These are phyloP conservation scores for Petromus typicus DNA, from an alignment of 2,113 vertebrate genomes.

Conservation along the genomic window DNA sequence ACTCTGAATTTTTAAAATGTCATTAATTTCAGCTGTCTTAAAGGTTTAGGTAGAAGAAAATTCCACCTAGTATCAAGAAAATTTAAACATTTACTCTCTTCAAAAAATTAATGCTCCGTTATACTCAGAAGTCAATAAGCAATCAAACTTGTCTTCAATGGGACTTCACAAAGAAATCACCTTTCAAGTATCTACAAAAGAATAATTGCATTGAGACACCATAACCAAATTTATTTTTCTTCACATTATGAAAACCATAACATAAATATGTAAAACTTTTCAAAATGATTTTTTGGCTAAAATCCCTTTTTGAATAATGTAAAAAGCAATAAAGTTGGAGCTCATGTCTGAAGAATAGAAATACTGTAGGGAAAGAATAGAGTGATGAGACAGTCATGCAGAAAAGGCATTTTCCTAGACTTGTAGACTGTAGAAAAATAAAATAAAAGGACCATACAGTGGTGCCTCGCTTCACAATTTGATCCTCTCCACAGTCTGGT, in stretches of 20 bases:
- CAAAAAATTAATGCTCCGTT: not conserved
- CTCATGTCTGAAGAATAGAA: slow-evolving; percentile 41
- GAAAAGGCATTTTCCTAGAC: not conserved
- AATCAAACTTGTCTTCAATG: not conserved
- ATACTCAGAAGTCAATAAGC: slow-evolving; percentile 46
- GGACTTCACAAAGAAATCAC: slow-evolving; percentile 18
- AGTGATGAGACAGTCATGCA: not conserved
- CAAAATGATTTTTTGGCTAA: not conserved
- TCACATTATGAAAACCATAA: slow-evolving; percentile 7
- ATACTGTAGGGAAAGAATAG: not conserved
- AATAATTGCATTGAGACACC: not conserved
- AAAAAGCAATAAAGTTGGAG: slow-evolving; percentile 45
- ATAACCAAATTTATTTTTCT: slow-evolving; percentile 25
- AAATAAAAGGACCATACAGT: not conserved
- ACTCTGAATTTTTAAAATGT: slow-evolving; percentile 40
- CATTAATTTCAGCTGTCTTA: slow-evolving; percentile 26
- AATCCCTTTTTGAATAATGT: slow-evolving; percentile 22
- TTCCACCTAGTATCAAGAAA: not conserved
- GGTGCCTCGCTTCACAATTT: not conserved
- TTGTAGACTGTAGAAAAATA: not conserved
- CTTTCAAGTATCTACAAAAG: slow-evolving; percentile 27
- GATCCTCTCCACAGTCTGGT: not conserved
- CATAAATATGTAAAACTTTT: slow-evolving; percentile 8
- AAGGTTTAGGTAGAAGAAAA: not conserved
- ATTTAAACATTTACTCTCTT: not conserved